These are phyloP conservation scores for Myotis brandtii DNA, from an alignment of 2,113 vertebrate species.

Conservation along the genomic window DNA sequence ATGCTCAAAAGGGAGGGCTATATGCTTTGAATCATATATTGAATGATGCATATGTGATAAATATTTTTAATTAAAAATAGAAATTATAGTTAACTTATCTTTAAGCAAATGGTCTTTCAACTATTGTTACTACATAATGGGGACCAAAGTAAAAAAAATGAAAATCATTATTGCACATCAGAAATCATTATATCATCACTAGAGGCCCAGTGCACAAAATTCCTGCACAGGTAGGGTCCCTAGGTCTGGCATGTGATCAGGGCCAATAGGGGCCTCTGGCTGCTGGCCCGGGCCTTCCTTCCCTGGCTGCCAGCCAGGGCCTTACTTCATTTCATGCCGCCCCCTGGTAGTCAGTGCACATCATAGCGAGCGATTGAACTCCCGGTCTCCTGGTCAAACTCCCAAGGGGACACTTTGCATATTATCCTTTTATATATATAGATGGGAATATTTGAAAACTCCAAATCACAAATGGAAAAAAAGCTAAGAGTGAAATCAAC, in stretches of 20 bases:
- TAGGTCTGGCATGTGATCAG: no score
- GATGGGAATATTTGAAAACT: neutral
- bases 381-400: no score
- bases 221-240: no score
- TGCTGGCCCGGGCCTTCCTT: no score
- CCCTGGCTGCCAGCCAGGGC: no score
- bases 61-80: neutral
- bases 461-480: neutral
- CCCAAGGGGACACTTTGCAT: no score
- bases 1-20: neutral
- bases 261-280: no score
- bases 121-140: neutral
- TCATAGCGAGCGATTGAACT: no score
- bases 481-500: neutral
- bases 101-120: neutral
- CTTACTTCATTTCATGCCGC: no score
- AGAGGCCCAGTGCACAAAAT: no score
- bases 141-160: neutral
- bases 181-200: neutral
- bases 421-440: no score
- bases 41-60: neutral
- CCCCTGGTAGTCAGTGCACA: no score
- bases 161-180: neutral
- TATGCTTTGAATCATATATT: neutral
- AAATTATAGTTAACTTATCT: neutral